These are phyloP conservation scores for Paraescarpia echinospica DNA, from an alignment of 1,140 invertebrate genomes.

Conservation along the genomic window DNA sequence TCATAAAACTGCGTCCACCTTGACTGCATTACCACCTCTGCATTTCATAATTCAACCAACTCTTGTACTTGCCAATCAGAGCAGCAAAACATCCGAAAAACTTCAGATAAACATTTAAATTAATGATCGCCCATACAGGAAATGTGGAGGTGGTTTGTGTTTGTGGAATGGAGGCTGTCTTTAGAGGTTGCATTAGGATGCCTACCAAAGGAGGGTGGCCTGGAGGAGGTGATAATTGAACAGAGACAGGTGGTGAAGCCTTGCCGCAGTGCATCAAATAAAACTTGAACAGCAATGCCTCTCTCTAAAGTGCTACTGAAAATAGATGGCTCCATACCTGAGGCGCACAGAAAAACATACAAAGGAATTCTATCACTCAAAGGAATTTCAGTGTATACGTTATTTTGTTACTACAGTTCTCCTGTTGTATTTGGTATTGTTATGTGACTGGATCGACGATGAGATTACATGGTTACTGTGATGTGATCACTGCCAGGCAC, in stretches of 20 bases:
- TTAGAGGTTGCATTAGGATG: neutral
- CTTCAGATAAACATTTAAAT: neutral
- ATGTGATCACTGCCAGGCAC: neutral
- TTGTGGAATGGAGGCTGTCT: neutral
- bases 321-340: too few species aligned
- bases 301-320: too few species aligned
- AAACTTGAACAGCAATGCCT: neutral
- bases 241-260: neutral
- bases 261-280: neutral
- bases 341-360: neutral
- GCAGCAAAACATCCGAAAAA: neutral
- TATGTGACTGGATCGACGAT: neutral
- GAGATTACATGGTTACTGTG: neutral
- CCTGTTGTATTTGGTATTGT: neutral
- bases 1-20: too few species aligned
- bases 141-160: neutral
- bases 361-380: neutral
- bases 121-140: neutral
- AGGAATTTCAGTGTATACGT: neutral
- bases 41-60: neutral
- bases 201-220: neutral
- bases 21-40: too few species aligned
- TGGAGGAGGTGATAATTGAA: neutral
- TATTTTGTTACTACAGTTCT: neutral
- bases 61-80: neutral